Evolutionary conservation across 2,888 invertebrate genomes (phyloP).

Genomic region (Laothoe populi): DNA sequence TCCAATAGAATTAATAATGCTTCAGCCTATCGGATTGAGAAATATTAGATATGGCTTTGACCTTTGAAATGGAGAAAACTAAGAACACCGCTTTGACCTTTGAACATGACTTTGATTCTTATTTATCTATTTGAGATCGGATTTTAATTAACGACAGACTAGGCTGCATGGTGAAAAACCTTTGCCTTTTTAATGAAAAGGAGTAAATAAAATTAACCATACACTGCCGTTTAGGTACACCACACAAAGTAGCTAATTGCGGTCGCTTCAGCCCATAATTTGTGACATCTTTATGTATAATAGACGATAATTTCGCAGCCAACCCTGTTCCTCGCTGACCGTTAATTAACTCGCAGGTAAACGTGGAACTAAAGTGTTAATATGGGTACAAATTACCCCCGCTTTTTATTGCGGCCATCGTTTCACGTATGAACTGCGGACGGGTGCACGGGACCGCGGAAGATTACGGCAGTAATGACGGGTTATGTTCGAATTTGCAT

Average conservation of each 20-base stretch:
- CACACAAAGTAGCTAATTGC: constrained; percentile 16
- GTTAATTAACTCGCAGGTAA: constrained; percentile 19
- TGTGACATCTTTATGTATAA: constrained; percentile 19
- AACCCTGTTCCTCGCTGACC: constrained; percentile 11
- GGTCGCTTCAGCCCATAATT: constrained; percentile 11
- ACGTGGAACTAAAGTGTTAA: constrained; percentile 20
- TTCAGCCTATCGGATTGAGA: too few species aligned
- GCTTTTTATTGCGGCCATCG: constrained; percentile 6
- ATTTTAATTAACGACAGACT: too few species aligned
- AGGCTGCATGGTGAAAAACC: too few species aligned
- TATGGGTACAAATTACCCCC: constrained; percentile 23
- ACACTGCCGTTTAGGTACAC: background rate
- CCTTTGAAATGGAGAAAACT: too few species aligned
- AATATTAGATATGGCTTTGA: too few species aligned
- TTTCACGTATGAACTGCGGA: background rate
- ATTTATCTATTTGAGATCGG: too few species aligned
- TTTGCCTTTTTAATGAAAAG: too few species aligned
- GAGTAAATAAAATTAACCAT: background rate
- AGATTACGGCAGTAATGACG: constrained; percentile 8
- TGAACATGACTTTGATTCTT: too few species aligned
- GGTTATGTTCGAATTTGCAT: constrained; percentile 10
- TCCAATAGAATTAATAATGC: too few species aligned
- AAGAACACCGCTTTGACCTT: too few species aligned
- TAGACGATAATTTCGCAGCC: constrained; percentile 4
- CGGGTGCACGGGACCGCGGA: constrained; percentile 14